Evolutionary conservation across 2,797 vertebrate genomes (phyloP), one percentile per base, ranked within the genome.

Genomic region (Mallotus villosus): DNA sequence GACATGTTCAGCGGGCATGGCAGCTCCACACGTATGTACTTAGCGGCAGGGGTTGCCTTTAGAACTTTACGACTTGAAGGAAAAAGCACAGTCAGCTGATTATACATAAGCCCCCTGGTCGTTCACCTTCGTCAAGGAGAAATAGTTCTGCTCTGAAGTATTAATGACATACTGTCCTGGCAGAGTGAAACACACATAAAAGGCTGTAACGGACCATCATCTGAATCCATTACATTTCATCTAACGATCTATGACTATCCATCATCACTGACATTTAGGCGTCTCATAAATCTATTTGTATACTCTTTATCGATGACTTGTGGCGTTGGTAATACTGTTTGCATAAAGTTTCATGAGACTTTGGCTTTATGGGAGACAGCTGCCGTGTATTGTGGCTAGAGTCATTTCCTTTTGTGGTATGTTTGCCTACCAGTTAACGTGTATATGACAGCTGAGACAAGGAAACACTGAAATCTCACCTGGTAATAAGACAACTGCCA

Each of bases 401-500:
- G 41, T 46, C 1, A 46, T 46, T 46, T 46, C 41, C 41, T 46
- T 3, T 21, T 57, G 63, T 24, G 24, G n/a, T 34, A 6, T 27
- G 21, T 61, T 4, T 21, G 53, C 32, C 25, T 32, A 11, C 7
- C 51, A 34, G 8, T 53, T 27, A 19, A 61, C 46, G 27, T 6
- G 24, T 4, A 29, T 25, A 17, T 55, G 16, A 46, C 22, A 17
- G 5, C 22, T 53, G 34, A 24, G 21, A 65, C 32, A 1, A 59
- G 2, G 37, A 0, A 61, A 2, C 12, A 46, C 62, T 63, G 29
- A 0, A 73, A 80, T 68, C 78, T 91, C 79, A 94, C 93, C 92
- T 90, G 93, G 86, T 80, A 94, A 81, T 73, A 93, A 86, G 75
- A 92, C 80, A 21, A 85, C 19, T 14, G 84, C 84, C 11, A 94